phyloP scores from a whole-genome alignment of 2,113 vertebrate genomes.

The Cochlearius cochlearius region DNA sequence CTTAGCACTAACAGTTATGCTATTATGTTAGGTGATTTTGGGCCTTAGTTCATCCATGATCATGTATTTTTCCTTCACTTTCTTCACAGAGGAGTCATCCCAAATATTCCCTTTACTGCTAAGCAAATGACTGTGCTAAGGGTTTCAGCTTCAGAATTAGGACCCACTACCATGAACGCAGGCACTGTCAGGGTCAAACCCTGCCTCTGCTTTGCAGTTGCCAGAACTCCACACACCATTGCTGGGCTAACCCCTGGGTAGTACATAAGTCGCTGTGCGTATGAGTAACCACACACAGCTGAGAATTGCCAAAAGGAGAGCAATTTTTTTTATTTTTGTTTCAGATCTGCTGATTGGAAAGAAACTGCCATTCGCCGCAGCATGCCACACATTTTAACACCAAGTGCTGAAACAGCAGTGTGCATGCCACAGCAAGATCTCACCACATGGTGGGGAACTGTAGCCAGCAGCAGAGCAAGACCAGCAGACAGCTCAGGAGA shows the following conservation, averaged over 20 bases:
- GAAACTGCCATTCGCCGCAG: background rate
- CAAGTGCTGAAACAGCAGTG: background rate
- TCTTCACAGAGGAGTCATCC: background rate
- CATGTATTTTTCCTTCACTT: background rate
- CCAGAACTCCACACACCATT: background rate
- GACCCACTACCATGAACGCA: background rate
- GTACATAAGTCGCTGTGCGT: no score
- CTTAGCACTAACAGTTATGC: background rate
- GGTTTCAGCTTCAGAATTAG: background rate
- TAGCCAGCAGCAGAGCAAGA: background rate
- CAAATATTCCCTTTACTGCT: background rate
- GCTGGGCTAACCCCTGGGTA: background rate
- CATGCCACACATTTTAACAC: background rate
- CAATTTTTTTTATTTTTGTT: background rate
- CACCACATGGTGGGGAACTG: background rate
- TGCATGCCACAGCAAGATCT: background rate
- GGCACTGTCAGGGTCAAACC: background rate
- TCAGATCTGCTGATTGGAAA: background rate
- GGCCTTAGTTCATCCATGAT: background rate
- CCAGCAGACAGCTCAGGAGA: background rate
- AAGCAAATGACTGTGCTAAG: background rate
- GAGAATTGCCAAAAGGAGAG: background rate
- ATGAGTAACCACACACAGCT: background rate
- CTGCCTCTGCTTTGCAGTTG: background rate
- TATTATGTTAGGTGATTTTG: fast-evolving